Evolutionary conservation across 2,797 vertebrate genomes (phyloP), one percentile per base, ranked within the genome.

Genomic region (Lutjanus argentimaculatus): DNA sequence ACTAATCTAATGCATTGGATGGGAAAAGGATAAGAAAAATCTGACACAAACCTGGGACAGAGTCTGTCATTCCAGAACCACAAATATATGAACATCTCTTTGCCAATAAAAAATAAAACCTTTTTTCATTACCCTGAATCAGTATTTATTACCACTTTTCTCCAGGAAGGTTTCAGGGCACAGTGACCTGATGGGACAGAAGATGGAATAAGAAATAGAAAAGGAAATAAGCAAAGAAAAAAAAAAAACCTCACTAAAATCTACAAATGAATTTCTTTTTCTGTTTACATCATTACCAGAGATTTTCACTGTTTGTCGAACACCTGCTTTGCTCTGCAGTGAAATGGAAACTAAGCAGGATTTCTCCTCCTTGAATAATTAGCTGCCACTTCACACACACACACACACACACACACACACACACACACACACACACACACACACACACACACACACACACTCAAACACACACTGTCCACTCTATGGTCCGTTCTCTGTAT

Each of bases 331-430:
- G 22, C 58, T 64, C 73, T 72, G 72, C 76, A 65, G 25, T 42
- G 73, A 82, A 85, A 79, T 70, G 65, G 75, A 84, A 90, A 87
- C 77, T 66, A 80, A 89, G 85, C 83, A 91, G 79, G 85, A 91
- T 82, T 86, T 93, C 80, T 82, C 51, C 85, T 73, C 43, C 51
- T 56, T 74, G 67, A 80, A 84, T 91, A 90, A 92, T 92, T 88
- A 91, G 55, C 81, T 85, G 82, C 77, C 78, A 75, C 43, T 65
- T 30, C 51, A 79, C 51, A 55, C 43, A 67, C 51, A 65, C 73
- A 25, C 42, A 17, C 17, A 46, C 46, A 36, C 69, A 64, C 52
- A 46, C 56, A 75, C 66, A 51, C 36, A 56, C 42, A 63, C 74
- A 22, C 59, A 9, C 7, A 56, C 53, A 7, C 21, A 56, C 22